Evolutionary conservation across 2,797 vertebrate genomes (phyloP).

Genomic region (Anomalospiza imberbis): DNA sequence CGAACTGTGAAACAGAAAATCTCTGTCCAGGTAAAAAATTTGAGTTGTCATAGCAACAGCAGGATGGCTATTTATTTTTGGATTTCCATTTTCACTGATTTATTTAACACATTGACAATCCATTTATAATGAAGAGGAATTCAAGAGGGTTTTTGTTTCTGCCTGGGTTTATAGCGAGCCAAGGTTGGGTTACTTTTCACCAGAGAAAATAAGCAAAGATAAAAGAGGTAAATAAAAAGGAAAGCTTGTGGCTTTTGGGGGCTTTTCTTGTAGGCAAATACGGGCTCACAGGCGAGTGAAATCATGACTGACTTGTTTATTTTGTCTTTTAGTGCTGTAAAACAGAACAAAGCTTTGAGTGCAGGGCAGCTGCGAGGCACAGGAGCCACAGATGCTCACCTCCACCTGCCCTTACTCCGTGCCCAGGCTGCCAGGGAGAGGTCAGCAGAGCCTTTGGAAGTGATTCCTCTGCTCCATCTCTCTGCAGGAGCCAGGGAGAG

Average conservation of each 20-base stretch:
- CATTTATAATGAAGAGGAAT: slow-evolving; percentile 60
- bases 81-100: slow-evolving; percentile 64
- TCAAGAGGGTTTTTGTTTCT: slow-evolving; percentile 51
- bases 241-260: background rate
- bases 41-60: slow-evolving; percentile 68
- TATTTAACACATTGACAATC: slow-evolving; percentile 69
- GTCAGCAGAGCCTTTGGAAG: background rate
- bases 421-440: background rate
- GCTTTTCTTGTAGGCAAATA: background rate
- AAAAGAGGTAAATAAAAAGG: slow-evolving; percentile 32
- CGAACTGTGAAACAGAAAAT: slow-evolving; percentile 66
- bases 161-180: background rate
- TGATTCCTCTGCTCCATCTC: background rate
- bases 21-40: slow-evolving; percentile 70
- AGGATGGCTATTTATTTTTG: slow-evolving; percentile 63
- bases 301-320: background rate
- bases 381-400: background rate
- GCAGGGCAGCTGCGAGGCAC: background rate
- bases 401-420: background rate
- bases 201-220: slow-evolving; percentile 32
- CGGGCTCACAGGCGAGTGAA: background rate
- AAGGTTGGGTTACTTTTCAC: slow-evolving; percentile 35
- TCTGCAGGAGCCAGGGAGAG: background rate
- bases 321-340: background rate
- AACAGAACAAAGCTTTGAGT: background rate